phyloP scores from a whole-genome alignment of 1,140 invertebrate genomes.

The Bombyx mori region ASM3026992v2 NC_085110.1:6495501-6496000 shows the following conservation, averaged over 20 bases:
- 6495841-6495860: slow-evolving; percentile 85
- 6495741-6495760: neutral
- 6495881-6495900: slow-evolving; percentile 87
- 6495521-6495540: too few relatives aligned
- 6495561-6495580: too few relatives aligned
- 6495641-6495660: too few relatives aligned
- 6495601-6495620: too few relatives aligned
- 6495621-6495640: too few relatives aligned
- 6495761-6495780: neutral
- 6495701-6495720: too few relatives aligned
- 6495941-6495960: slow-evolving; percentile 87
- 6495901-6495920: slow-evolving; percentile 84
- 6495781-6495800: slow-evolving; percentile 11
- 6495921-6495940: slow-evolving; percentile 91
- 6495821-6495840: slow-evolving; percentile 87
- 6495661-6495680: too few relatives aligned
- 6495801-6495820: slow-evolving; percentile 83
- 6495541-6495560: too few relatives aligned
- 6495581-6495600: too few relatives aligned
- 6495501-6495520: too few relatives aligned
- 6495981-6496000: slow-evolving; percentile 88
- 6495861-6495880: slow-evolving; percentile 86
- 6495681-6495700: too few relatives aligned
- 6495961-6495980: slow-evolving; percentile 87
- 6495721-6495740: neutral